Evolutionary conservation across 2,113 vertebrate genomes (phyloP).

Genomic region (Synodontis membranacea): DNA sequence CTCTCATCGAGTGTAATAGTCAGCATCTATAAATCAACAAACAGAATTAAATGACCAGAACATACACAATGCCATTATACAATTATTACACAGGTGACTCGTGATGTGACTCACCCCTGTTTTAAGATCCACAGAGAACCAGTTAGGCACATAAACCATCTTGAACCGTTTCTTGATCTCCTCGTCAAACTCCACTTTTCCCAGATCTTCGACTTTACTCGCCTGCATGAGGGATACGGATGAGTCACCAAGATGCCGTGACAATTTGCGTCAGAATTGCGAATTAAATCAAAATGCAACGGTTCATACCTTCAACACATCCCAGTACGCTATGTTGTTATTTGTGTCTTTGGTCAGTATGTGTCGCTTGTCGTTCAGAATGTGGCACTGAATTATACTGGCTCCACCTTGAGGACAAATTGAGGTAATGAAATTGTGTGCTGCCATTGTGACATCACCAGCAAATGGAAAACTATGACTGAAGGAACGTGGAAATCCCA

Average conservation of each 20-base stretch:
- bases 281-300: not conserved
- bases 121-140: constrained; percentile 99
- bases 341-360: constrained; percentile 99
- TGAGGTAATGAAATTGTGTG: not conserved
- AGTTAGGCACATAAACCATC: constrained; percentile 99
- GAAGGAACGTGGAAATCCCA: not conserved
- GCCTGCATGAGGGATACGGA: constrained; percentile 73
- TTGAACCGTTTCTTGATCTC: constrained; percentile 99
- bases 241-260: not conserved
- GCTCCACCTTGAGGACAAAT: constrained; percentile 80
- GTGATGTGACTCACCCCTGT: constrained; percentile 86
- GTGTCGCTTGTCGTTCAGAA: constrained; percentile 98
- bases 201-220: constrained; percentile 96
- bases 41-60: constrained; percentile 20
- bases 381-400: constrained; percentile 98
- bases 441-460: not conserved
- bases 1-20: constrained; percentile 98
- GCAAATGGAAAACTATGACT: not conserved
- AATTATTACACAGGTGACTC: not conserved
- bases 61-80: not conserved
- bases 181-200: constrained; percentile 97
- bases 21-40: constrained; percentile 82
- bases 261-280: not conserved
- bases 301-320: constrained; percentile 89
- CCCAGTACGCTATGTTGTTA: constrained; percentile 97